Percentiles rank a stretch among this genome's conserved stretches.
phyloP scores from a whole-genome alignment of 2,113 vertebrate species.

The Telmatochromis sp. region DNA sequence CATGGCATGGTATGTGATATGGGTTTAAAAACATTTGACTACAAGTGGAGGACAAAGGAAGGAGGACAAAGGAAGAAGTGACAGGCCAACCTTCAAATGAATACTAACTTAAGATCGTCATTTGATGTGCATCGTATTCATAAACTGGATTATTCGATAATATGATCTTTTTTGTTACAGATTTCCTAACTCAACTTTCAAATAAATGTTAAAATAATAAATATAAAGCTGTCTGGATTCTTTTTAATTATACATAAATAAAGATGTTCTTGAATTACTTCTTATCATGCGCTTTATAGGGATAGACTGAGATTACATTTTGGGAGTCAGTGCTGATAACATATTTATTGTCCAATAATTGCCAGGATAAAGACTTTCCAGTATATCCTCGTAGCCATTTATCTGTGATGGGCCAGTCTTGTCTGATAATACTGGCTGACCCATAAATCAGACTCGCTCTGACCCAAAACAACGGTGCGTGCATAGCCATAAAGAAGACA shows the following conservation, averaged over 20 bases:
- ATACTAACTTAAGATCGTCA: not conserved
- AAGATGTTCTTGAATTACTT: not conserved
- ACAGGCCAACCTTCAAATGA: not conserved
- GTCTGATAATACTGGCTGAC: not conserved
- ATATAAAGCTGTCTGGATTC: not conserved
- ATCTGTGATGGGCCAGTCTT: not conserved
- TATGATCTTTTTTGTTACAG: not conserved
- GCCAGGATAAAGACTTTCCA: not conserved
- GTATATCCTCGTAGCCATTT: not conserved
- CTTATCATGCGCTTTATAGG: not conserved
- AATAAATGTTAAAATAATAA: not conserved
- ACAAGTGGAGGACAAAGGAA: not conserved
- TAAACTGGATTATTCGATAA: not conserved
- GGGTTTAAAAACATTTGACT: not conserved
- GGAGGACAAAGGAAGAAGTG: not conserved
- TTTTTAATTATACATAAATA: not conserved
- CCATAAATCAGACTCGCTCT: not conserved
- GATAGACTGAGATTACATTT: not conserved
- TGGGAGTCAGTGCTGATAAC: not conserved
- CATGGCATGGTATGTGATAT: not conserved
- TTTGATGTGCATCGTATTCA: not conserved
- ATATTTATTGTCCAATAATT: not conserved
- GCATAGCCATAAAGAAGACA: not conserved
- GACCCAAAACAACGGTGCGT: not conserved
- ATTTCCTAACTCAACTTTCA: not conserved